These are phyloP conservation scores for Lasioglossum albipes DNA, from an alignment of 1,140 invertebrate species.

Conservation along the genomic window DNA sequence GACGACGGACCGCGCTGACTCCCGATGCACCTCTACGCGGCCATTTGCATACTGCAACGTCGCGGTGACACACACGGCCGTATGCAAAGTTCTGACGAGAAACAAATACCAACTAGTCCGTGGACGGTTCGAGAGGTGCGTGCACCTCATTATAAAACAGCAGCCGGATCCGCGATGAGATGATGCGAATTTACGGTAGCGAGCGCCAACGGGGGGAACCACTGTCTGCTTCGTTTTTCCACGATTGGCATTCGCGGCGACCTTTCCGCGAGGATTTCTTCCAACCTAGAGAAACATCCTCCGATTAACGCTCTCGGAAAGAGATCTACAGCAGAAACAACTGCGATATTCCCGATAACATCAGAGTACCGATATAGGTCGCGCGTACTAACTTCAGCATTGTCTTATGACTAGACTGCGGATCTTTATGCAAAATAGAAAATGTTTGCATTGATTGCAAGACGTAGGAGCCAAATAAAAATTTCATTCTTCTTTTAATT, in stretches of 20 bases:
- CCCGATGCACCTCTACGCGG: slow-evolving; percentile 36
- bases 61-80: slow-evolving; percentile 49
- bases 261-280: slow-evolving; percentile 4
- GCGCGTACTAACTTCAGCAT: no score
- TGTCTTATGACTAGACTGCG: no score
- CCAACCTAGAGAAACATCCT: background rate
- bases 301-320: slow-evolving; percentile 9
- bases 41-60: slow-evolving; percentile 53
- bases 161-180: slow-evolving; percentile 30
- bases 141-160: slow-evolving; percentile 59
- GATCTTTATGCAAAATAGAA: no score
- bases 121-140: slow-evolving; percentile 55
- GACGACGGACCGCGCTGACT: slow-evolving; percentile 37
- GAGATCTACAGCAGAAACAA: background rate
- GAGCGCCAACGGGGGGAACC: background rate
- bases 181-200: slow-evolving; percentile 57
- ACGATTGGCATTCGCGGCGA: slow-evolving; percentile 11
- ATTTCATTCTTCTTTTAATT: no score
- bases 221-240: slow-evolving; percentile 7
- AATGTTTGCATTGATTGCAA: no score
- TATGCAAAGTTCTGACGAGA: slow-evolving; percentile 65
- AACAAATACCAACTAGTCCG: slow-evolving; percentile 62
- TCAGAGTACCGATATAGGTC: no score
- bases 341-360: background rate
- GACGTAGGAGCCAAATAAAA: no score